A percentile compares a stretch with the other conserved stretches of the same genome.
phyloP scores from a whole-genome alignment of 2,797 vertebrate genomes.

The Takifugu rubripes region DNA sequence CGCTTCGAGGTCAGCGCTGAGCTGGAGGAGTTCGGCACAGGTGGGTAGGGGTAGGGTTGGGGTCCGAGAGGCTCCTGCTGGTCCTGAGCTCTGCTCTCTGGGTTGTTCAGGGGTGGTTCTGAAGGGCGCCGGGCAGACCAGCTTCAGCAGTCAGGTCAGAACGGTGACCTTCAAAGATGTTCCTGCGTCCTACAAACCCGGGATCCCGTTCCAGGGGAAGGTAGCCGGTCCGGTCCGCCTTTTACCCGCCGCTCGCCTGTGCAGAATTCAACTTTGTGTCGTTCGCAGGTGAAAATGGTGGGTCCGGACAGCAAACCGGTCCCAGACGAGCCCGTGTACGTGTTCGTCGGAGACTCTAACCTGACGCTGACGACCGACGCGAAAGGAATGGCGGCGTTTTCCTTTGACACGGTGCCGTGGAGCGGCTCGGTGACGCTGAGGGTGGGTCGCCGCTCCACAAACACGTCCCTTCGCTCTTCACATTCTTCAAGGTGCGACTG shows the following conservation, averaged over 20 bases:
- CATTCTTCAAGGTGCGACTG: no score
- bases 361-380: conserved; percentile 70
- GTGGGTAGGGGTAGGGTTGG: conserved; percentile 43
- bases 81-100: conserved; percentile 3
- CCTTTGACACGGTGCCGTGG: conserved; percentile 75
- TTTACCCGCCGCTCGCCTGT: no score
- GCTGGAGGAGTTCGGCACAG: conserved; percentile 75
- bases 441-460: conserved; percentile 62
- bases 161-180: conserved; percentile 52
- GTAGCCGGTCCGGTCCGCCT: conserved; percentile 35
- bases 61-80: conserved; percentile 17
- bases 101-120: conserved; percentile 54
- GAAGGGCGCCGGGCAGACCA: conserved; percentile 25
- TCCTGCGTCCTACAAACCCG: conserved; percentile 52
- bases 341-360: conserved; percentile 39
- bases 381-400: conserved; percentile 73
- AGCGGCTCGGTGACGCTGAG: conserved; percentile 47
- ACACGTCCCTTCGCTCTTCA: no score
- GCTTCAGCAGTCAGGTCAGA: conserved; percentile 35
- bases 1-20: conserved; percentile 57
- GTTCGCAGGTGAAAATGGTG: conserved; percentile 74
- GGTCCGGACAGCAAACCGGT: conserved; percentile 63
- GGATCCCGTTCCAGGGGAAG: conserved; percentile 68
- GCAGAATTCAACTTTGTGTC: neutral
- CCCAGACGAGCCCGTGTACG: conserved; percentile 65